Evolutionary conservation across 2,113 vertebrate genomes (phyloP), one percentile per base, ranked within the genome.

Genomic region (Amblyopsis rosae): DNA sequence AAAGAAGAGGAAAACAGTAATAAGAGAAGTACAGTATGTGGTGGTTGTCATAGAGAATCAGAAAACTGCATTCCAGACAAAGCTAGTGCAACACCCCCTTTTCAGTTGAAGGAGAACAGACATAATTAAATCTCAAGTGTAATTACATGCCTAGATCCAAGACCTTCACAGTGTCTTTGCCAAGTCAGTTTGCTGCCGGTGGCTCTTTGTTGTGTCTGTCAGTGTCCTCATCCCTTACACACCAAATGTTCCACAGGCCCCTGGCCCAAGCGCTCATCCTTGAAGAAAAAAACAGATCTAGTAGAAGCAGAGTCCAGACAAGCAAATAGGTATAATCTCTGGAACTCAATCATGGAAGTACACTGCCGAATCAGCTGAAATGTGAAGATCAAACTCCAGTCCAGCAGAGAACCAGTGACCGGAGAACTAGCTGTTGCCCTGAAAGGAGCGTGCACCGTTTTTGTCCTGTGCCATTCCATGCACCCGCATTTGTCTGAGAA

Each of bases 401-500:
- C 46, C 65, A 62, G 77, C 45, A 1, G 62, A 54, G 71, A 12
- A 47, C 33, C 16, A 35, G n/a, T 16, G 12, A 16, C 12, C 54
- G 16, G 16, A 17, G 54, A 74, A 72, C 76, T 70, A 66, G 49
- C 59, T 63, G 76, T 77, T 78, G 72, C 80, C 69, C 81, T 71
- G 78, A 75, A 69, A 72, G 73, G 54, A 67, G 66, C 17, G 58
- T 60, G 79, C 26, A 46, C 35, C 0, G 19, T 73, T 72, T 81
- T 77, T 57, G 69, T 62, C 45, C 47, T 72, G 67, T 55, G 63
- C 75, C 59, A 66, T 71, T 76, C 75, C 71, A 75, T 66, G 67
- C 77, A 41, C 56, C 47, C 57, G 80, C 70, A 78, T 81, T 85
- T 85, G 84, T 84, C 62, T 64, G 59, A 74, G 72, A 84, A 90